Evolutionary conservation across 2,797 vertebrate species (phyloP).

Genomic region (Nannoperca obscura): DNA sequence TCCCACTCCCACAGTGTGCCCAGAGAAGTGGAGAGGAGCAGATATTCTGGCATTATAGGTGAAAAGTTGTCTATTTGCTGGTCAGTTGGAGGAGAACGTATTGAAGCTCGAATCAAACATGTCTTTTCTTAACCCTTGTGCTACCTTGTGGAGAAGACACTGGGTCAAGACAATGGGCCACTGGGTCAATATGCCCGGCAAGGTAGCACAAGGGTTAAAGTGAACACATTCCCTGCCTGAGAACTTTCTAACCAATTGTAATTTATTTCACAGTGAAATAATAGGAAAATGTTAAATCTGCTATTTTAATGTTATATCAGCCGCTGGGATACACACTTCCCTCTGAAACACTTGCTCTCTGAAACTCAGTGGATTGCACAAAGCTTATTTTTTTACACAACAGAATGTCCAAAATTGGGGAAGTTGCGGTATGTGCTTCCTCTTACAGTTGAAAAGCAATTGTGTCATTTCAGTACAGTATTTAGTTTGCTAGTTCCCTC

Average conservation of each 20-base stretch:
- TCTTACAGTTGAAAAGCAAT: slow-evolving; percentile 52
- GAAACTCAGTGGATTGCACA: slow-evolving; percentile 18
- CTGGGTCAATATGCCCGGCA: too few relatives aligned
- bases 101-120: slow-evolving; percentile 6
- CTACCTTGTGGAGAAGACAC: too few relatives aligned
- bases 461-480: slow-evolving; percentile 48
- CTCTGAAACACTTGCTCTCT: neutral
- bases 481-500: slow-evolving; percentile 79
- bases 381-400: slow-evolving; percentile 14
- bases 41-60: slow-evolving; percentile 24
- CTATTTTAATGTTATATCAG: neutral
- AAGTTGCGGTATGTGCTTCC: slow-evolving; percentile 61
- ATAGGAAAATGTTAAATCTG: slow-evolving; percentile 3
- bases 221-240: neutral
- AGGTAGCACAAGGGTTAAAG: neutral
- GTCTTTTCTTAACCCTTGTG: neutral
- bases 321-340: neutral
- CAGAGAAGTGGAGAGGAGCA: slow-evolving; percentile 42
- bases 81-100: slow-evolving; percentile 13
- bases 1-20: slow-evolving; percentile 61
- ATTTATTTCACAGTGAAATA: neutral
- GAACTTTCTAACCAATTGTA: neutral
- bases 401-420: slow-evolving; percentile 47
- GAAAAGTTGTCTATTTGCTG: slow-evolving; percentile 20
- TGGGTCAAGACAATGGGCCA: too few relatives aligned